Base-by-base conservation (phyloP, 2,888 invertebrate genomes). In the Sinohyriopsis cumingii region DNA sequence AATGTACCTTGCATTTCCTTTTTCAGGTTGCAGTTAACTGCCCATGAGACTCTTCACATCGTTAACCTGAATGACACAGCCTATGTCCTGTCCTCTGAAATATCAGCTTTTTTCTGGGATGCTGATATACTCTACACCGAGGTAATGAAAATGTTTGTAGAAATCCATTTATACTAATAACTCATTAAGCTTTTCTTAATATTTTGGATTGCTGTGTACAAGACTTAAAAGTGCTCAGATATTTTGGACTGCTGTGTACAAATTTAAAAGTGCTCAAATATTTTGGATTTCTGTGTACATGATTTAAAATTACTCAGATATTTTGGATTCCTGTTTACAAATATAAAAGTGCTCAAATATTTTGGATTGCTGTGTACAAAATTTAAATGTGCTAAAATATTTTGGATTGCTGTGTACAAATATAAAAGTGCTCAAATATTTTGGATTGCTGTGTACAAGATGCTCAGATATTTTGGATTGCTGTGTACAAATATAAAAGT, bases 21-120 rank as follows among this genome's bases (percentile, higher is more conserved):
- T 25, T 75, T 7, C 80, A 88, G 88, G 68, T 65, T 84, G 3
- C 77, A 84, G 65, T 69, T 86, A 70, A 82, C 84, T 15, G 73
- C 74, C 12, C 75, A 79, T 6, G 61, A 81, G 55, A 65, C 68
- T 4, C 69, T 86, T 12, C 86, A 87, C 62, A 54, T 87, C 54
- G 76, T 88, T 59, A 82, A 82, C 75, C 69, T 82, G 15, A 78
- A 85, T 19, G 78, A 80, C 22, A 69, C 70, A 15, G 79, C 81
- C 6, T 85, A 84, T 69, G 69, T 86, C 45, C 63, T 80, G 22
- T 85, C 86, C 18, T 68, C 79, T 2, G 87, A 88, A 59, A 79
- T 88, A 55, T 88, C 88, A 0, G 70, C 76, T 4, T 78, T 86
- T n/a, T 79, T 88, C 68, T 88, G 87, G 86, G 81, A 84, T 28